Evolutionary conservation across 2,888 invertebrate genomes (phyloP), one percentile per base, ranked within the genome.

Genomic region (Neoscelio sp.): DNA sequence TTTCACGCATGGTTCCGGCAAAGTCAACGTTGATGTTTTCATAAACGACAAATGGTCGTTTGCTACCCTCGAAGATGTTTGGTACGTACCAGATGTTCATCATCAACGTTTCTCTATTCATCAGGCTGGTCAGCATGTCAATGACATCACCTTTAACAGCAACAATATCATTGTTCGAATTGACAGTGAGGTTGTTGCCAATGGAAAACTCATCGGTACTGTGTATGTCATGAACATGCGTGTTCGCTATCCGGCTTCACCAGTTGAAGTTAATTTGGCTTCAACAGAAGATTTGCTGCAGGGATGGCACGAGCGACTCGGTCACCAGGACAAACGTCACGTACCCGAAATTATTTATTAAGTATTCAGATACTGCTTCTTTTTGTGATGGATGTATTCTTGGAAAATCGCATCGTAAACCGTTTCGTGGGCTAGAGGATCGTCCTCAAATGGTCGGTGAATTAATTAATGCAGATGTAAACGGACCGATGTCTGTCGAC

Each of bases 401-500:
- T n/a, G n/a, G n/a, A n/a, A n/a, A n/a, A n/a, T n/a, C n/a, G n/a
- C n/a, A n/a, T n/a, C n/a, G 52, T n/a, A 68, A 74, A 40, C 68
- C 48, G 7, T 78, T 78, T 48, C 38, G 46, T 6, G 0, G 23
- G 15, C 60, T 68, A 6, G 1, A 4, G 38, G 58, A 82, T 58
- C 81, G 80, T 50, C 68, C 80, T 8, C 26, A 74, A 64, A 62
- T 20, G 2, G 74, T 82, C 30, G 80, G 82, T 76, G 81, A 82
- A 50, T 10, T 82, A 30, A 82, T 82, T n/a, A 71, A 82, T 35
- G 70, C 82, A 5, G 82, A 83, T 50, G 81, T 82, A 10, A 80
- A 81, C 33, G 82, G 82, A 5, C 82, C 82, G 7, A 84, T 82
- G 80, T 82, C 77, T 6, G 48, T 60, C 5, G 20, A 80, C 23